Evolutionary conservation across 53 echinoderm and acorn worm species (phyloP).

Genomic region (Apostichopus leukothele): DNA sequence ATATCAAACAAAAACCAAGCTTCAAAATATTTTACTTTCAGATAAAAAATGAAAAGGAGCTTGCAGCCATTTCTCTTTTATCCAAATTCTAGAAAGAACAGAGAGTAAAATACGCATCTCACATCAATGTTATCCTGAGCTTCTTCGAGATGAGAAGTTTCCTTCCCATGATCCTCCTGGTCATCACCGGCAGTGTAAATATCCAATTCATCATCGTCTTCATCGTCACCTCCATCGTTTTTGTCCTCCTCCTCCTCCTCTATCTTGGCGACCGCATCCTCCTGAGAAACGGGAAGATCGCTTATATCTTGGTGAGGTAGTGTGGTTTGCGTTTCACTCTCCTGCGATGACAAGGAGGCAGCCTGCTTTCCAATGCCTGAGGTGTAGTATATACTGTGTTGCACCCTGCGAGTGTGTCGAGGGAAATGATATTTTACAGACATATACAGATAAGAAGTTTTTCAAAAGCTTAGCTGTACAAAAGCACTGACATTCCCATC

Average conservation of each 20-base stretch:
- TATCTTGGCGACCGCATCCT: background rate
- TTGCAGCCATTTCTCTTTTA: no score
- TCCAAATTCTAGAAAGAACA: no score
- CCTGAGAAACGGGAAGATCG: background rate
- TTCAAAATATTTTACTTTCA: no score
- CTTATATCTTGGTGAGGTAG: slow-evolving; percentile 16
- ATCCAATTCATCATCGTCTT: slow-evolving; percentile 23
- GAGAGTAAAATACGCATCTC: background rate
- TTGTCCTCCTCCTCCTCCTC: background rate
- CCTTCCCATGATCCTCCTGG: background rate
- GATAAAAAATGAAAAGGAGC: no score
- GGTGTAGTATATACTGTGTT: background rate
- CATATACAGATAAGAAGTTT: no score
- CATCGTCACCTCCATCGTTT: background rate
- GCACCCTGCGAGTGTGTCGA: background rate
- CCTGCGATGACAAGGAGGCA: background rate
- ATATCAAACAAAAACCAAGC: no score
- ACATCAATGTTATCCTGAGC: background rate
- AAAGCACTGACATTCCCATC: no score
- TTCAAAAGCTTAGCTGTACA: no score
- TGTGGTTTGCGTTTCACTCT: slow-evolving; percentile 46
- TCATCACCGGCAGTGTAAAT: slow-evolving; percentile 42
- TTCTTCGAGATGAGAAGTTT: background rate
- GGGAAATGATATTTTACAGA: no score
- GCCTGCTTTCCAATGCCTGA: background rate